Conservation (phyloP, 2,888 invertebrate genomes). For the Protodeltote pygarga region DNA sequence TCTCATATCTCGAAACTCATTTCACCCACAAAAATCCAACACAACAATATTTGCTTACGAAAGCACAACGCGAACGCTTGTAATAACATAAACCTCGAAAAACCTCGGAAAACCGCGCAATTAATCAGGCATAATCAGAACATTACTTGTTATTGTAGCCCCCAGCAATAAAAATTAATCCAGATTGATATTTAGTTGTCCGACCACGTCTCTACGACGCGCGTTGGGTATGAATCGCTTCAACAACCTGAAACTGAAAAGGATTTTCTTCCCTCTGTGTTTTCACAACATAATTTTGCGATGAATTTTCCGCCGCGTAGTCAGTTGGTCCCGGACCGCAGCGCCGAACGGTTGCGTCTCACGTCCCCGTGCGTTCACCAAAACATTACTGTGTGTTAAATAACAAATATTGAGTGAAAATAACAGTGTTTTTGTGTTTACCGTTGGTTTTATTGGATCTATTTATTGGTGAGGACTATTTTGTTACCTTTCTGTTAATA, state of each 20-base stretch:
- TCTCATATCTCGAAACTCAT: too few relatives aligned
- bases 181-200: conserved; percentile 20
- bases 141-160: not conserved
- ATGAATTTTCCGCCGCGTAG: conserved; percentile 7
- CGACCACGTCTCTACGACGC: conserved; percentile 7
- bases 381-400: conserved; percentile 40
- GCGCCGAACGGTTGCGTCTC: conserved; percentile 11
- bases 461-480: conserved; percentile 38
- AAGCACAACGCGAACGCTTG: too few relatives aligned
- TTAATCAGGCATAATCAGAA: not conserved
- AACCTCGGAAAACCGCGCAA: not conserved
- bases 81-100: too few relatives aligned
- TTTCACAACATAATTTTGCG: conserved; percentile 32
- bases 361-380: conserved; percentile 1
- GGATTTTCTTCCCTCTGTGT: conserved; percentile 29
- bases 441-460: conserved; percentile 29
- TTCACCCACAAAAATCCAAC: too few relatives aligned
- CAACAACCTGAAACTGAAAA: conserved; percentile 19
- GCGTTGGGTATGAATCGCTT: not conserved
- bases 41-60: too few relatives aligned
- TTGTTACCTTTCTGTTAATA: not conserved
- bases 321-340: conserved; percentile 37
- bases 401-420: conserved; percentile 45
- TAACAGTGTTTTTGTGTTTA: conserved; percentile 40
- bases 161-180: not conserved